phyloP scores from a whole-genome alignment of 2,888 invertebrate genomes.

The Eledona agricola region DNA sequence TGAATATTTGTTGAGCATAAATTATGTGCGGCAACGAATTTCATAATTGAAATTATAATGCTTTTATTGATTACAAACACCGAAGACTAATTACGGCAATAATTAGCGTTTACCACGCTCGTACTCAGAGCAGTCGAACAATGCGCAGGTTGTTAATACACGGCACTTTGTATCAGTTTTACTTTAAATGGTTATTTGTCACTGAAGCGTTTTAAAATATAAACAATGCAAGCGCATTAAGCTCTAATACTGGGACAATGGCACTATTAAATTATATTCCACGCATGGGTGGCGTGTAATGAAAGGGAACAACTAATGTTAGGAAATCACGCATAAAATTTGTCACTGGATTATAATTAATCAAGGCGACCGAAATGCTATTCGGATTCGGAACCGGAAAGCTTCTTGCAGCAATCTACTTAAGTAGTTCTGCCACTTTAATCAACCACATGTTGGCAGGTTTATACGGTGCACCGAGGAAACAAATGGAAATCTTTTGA shows the following conservation, averaged over 20 bases:
- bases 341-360: conserved; percentile 17
- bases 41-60: conserved; percentile 16
- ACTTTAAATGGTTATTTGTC: conserved; percentile 3
- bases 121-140: too few relatives aligned
- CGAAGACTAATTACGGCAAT: conserved; percentile 12
- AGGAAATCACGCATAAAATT: conserved; percentile 15
- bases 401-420: too few relatives aligned
- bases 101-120: conserved; percentile 6
- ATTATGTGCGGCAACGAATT: conserved; percentile 8
- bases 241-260: conserved; percentile 13
- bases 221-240: conserved; percentile 13
- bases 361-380: too few relatives aligned
- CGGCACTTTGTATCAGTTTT: not conserved
- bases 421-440: conserved; percentile 11
- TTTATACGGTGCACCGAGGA: too few relatives aligned
- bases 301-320: conserved; percentile 5
- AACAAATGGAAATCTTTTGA: conserved; percentile 2
- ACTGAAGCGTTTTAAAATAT: conserved; percentile 14
- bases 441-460: too few relatives aligned
- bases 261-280: conserved; percentile 16
- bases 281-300: conserved; percentile 14
- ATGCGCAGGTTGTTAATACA: too few relatives aligned
- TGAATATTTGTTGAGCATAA: conserved; percentile 10
- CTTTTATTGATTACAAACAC: not conserved
- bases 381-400: too few relatives aligned